phyloP scores from a whole-genome alignment of 2,888 invertebrate genomes.

The Zonitis immaculata region DNA sequence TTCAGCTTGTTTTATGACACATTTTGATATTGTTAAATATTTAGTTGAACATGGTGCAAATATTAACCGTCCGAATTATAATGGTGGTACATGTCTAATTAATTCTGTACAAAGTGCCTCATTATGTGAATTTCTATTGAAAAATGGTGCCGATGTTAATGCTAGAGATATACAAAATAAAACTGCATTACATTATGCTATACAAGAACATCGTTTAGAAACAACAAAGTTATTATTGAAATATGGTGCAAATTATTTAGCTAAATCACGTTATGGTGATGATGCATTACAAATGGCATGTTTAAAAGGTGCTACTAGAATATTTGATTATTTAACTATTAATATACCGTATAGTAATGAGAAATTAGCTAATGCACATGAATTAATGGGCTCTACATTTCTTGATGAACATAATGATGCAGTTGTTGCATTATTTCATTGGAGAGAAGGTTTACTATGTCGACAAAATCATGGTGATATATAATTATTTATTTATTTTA shows the following conservation, averaged over 20 bases:
- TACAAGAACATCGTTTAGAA: slow-evolving; percentile 77
- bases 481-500: too few species aligned
- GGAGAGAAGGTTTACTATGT: slow-evolving; percentile 74
- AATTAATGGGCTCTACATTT: slow-evolving; percentile 82
- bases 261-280: slow-evolving; percentile 75
- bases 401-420: slow-evolving; percentile 83
- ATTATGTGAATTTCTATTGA: slow-evolving; percentile 73
- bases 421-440: slow-evolving; percentile 64
- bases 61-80: slow-evolving; percentile 77
- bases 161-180: slow-evolving; percentile 85
- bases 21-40: slow-evolving; percentile 72
- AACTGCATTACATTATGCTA: slow-evolving; percentile 91
- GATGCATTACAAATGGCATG: slow-evolving; percentile 86
- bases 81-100: slow-evolving; percentile 90
- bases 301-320: slow-evolving; percentile 69
- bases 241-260: slow-evolving; percentile 73
- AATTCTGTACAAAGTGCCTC: slow-evolving; percentile 85
- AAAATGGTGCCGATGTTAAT: slow-evolving; percentile 78
- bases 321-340: slow-evolving; percentile 65
- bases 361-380: slow-evolving; percentile 78
- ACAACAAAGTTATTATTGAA: slow-evolving; percentile 76
- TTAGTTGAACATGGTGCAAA: slow-evolving; percentile 77
- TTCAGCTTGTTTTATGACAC: slow-evolving; percentile 91
- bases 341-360: slow-evolving; percentile 60
- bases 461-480: slow-evolving; percentile 47